A percentile compares a stretch with the other conserved stretches of the same genome.
phyloP scores from a whole-genome alignment of 2,797 vertebrate genomes.

The Crocodylus rhombifer region DNA sequence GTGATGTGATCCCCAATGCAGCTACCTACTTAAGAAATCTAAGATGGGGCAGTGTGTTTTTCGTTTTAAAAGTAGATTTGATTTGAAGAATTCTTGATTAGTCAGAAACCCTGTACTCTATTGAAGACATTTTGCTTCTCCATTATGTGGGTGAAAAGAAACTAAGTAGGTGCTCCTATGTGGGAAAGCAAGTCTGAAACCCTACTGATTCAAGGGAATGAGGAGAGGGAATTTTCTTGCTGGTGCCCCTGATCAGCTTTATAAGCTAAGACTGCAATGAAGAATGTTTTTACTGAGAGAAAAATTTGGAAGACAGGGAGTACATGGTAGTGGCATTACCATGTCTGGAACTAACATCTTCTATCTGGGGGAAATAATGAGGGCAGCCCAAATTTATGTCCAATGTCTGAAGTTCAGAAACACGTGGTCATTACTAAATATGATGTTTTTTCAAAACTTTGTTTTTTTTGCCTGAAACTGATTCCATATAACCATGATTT shows the following conservation, averaged over 20 bases:
- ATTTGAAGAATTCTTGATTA: too few relatives aligned
- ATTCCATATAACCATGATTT: background rate
- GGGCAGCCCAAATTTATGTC: background rate
- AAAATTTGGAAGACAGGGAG: background rate
- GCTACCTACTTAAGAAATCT: too few relatives aligned
- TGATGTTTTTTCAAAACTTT: background rate
- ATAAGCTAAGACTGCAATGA: background rate
- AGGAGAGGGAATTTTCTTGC: background rate
- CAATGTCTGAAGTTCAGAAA: background rate
- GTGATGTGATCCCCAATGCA: constrained; percentile 97
- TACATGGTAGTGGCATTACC: background rate
- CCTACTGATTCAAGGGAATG: background rate
- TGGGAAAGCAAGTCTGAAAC: background rate
- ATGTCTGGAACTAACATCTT: background rate
- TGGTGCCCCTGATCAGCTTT: background rate
- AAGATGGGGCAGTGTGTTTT: too few relatives aligned
- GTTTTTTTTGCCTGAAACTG: background rate
- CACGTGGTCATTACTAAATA: too few relatives aligned
- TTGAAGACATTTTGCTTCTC: too few relatives aligned
- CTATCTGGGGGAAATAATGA: background rate
- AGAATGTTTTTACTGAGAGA: background rate
- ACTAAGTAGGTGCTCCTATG: background rate
- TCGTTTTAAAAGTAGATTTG: too few relatives aligned
- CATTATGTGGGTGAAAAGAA: background rate
- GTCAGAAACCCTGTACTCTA: too few relatives aligned